Conservation (phyloP, 2,888 invertebrate genomes). For the Drosophila kokeensis region DNA sequence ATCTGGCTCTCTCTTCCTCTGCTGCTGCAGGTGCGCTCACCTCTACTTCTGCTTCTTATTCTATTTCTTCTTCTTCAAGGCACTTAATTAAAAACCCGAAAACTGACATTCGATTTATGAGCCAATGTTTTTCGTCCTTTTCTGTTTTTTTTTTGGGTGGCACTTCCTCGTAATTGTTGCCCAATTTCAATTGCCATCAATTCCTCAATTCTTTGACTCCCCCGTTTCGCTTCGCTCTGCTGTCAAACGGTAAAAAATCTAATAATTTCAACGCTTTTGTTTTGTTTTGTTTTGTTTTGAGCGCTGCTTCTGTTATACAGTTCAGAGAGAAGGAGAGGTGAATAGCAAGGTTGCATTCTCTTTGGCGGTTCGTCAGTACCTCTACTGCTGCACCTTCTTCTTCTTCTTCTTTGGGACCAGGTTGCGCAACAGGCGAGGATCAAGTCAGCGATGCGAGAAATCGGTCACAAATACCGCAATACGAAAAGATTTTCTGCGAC, state of each 20-base stretch:
- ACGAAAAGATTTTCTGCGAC: conserved; percentile 6
- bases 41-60: conserved; percentile 13
- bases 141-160: conserved; percentile 49
- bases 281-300: conserved; percentile 28
- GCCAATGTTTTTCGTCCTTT: conserved; percentile 14
- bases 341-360: conserved; percentile 15
- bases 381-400: neutral
- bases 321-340: conserved; percentile 6
- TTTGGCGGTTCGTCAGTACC: conserved; percentile 21
- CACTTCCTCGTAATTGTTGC: conserved; percentile 76
- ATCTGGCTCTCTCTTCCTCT: conserved; percentile 24
- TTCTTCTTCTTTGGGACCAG: conserved; percentile 8
- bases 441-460: conserved; percentile 53
- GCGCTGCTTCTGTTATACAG: conserved; percentile 11
- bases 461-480: conserved; percentile 39
- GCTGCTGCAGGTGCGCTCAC: conserved; percentile 49
- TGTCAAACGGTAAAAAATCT: conserved; percentile 70
- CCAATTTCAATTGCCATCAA: conserved; percentile 9
- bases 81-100: conserved; percentile 71
- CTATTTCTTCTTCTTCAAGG: conserved; percentile 20
- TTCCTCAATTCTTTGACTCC: conserved; percentile 12
- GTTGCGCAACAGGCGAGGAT: conserved; percentile 68
- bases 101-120: conserved; percentile 78
- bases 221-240: conserved; percentile 3
- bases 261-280: conserved; percentile 68